Base-by-base conservation (phyloP, 1,140 invertebrate genomes). In the Megathymus violae region DNA sequence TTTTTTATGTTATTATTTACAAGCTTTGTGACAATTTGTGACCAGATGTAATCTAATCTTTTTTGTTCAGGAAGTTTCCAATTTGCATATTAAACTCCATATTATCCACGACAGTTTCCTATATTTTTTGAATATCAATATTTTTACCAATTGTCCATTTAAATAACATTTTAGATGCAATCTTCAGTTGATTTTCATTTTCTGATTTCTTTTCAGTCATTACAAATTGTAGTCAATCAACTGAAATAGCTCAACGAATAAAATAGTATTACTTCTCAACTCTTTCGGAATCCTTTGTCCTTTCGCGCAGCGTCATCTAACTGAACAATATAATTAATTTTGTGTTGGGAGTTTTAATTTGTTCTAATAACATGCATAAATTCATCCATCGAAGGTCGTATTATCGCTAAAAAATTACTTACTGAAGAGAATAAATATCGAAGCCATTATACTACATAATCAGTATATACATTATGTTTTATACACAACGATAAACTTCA, bases 361-460 rank as follows among this genome's bases (percentile, higher is more conserved):
- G 64, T 67, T 62, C 69, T 71, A 5, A 80, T 74, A 9, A 62
- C 56, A 17, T 70, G 13, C 25, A 70, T 62, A 44, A 75, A 48
- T 0, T 56, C 64, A 17, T 68, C 50, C 5, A 76, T 25, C 10
- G 71, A 51, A 16, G 68, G 41, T 46, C 60, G 62, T 43, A 82
- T 22, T 11, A 51, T 17, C 1, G 17, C 22, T 40, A 74, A 73
- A 79, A 69, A 1, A 34, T 17, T 10, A 60, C 51, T 19, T 79
- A 43, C 14, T 67, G 61, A 11, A 7, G n/a, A 27, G 36, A 82
- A 59, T 10, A 79, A 9, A 47, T 65, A 59, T 25, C 70, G 34
- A 10, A 80, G 62, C 71, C 71, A 78, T 61, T 74, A 67, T 2
- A 67, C 48, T n/a, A 78, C 0, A 43, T 75, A 78, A 34, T 82